Evolutionary conservation across 35 echinoderm and acorn worm species (phyloP).

Genomic region (Strongylocentrotus purpuratus): DNA sequence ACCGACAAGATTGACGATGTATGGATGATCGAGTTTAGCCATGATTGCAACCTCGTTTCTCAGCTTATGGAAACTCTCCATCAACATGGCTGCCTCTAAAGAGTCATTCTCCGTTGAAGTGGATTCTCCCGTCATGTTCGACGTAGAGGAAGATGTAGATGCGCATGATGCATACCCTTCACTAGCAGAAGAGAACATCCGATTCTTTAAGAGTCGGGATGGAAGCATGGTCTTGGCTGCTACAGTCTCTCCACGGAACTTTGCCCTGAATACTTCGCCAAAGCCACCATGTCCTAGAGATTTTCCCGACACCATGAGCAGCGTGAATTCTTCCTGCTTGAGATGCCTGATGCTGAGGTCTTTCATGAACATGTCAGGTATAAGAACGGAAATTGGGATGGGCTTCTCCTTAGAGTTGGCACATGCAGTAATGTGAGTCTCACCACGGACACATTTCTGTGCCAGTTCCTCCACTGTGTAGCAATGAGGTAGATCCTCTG

Average conservation of each 20-base stretch:
- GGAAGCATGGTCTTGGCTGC: conserved; percentile 66
- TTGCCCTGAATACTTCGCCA: conserved; percentile 67
- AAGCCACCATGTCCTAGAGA: conserved; percentile 68
- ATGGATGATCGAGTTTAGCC: conserved; percentile 61
- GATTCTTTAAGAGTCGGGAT: not conserved
- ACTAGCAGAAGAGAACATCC: not conserved
- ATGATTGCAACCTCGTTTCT: conserved; percentile 73
- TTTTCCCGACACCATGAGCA: conserved; percentile 24
- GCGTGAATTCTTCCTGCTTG: conserved; percentile 38
- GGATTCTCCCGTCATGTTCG: not conserved
- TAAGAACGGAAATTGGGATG: conserved; percentile 43
- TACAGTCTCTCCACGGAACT: conserved; percentile 50
- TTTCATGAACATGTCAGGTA: conserved; percentile 71
- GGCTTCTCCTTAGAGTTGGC: conserved; percentile 21
- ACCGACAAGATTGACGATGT: conserved; percentile 63
- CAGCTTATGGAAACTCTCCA: conserved; percentile 62
- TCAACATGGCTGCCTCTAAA: conserved; percentile 1
- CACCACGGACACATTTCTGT: not conserved
- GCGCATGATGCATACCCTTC: conserved; percentile 22
- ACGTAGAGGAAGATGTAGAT: not conserved
- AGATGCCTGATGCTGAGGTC: conserved; percentile 60
- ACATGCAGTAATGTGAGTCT: conserved; percentile 15
- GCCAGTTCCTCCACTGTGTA: conserved; percentile 59
- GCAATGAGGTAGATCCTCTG: not conserved
- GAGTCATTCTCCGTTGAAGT: not conserved